Percentiles rank a stretch among this genome's conserved stretches.
These are phyloP conservation scores for Halichoerus grypus DNA, from an alignment of 2,113 vertebrate species.

Conservation along the genomic window DNA sequence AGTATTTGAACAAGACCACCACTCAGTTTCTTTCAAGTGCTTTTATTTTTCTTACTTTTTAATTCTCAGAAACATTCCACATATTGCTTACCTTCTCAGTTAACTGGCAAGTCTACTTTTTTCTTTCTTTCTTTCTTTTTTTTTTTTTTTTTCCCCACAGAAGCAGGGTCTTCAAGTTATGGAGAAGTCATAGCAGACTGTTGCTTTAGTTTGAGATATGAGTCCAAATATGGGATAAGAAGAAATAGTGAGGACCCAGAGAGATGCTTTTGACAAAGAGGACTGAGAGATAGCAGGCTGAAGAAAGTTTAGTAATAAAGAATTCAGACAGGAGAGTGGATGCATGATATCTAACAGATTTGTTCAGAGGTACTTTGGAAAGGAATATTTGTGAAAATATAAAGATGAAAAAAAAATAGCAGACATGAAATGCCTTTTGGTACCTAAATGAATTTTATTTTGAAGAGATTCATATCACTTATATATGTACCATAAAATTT, in stretches of 20 bases:
- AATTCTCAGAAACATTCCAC: not conserved
- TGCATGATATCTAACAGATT: not conserved
- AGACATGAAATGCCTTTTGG: not conserved
- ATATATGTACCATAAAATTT: not conserved
- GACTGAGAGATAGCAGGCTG: not conserved
- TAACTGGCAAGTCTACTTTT: not conserved
- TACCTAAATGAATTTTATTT: constrained; percentile 13
- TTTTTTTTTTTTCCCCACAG: not conserved
- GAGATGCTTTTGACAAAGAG: not conserved
- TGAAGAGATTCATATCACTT: not conserved
- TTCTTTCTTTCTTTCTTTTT: not conserved
- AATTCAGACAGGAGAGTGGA: not conserved
- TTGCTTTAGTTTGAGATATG: not conserved
- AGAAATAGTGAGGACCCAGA: not conserved
- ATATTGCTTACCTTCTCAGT: not conserved
- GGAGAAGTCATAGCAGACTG: not conserved
- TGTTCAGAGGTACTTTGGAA: not conserved
- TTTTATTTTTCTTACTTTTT: not conserved
- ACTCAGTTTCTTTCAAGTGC: not conserved
- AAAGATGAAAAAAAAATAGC: not conserved
- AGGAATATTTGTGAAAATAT: not conserved
- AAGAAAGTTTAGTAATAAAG: not conserved
- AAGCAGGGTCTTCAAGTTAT: not conserved
- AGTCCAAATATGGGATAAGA: not conserved
- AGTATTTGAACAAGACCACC: not conserved